Conservation (phyloP, 92 coral and sea anemone genomes). For the Phenganax stokvisi region DNA sequence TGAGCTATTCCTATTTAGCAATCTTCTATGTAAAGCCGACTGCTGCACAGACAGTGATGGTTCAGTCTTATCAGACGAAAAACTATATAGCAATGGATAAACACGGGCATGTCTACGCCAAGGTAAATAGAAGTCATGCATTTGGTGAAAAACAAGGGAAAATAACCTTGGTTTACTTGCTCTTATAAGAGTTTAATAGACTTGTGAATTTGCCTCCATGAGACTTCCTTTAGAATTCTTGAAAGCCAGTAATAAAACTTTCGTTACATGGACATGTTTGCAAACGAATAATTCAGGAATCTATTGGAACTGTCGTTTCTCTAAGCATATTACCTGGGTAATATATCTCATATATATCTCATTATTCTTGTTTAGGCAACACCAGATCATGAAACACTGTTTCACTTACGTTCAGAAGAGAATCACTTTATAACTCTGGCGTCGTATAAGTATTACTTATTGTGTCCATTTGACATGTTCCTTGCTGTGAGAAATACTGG, state of each 20-base stretch:
- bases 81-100: constrained; percentile 27
- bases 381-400: constrained; percentile 16
- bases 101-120: constrained; percentile 20
- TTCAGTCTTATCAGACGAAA: constrained; percentile 13
- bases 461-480: constrained; percentile 67
- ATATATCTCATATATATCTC: not conserved
- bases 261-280: too few relatives aligned
- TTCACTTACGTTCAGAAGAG: constrained; percentile 51
- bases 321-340: too few relatives aligned
- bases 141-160: not conserved
- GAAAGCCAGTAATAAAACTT: too few relatives aligned
- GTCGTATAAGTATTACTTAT: constrained; percentile 60
- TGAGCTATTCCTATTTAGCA: not conserved
- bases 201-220: too few relatives aligned
- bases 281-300: too few relatives aligned
- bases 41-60: not conserved
- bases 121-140: not conserved
- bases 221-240: too few relatives aligned
- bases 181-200: too few relatives aligned
- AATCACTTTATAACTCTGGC: constrained; percentile 74
- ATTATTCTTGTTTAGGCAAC: not conserved
- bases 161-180: not conserved
- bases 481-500: constrained; percentile 67
- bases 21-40: constrained; percentile 19
- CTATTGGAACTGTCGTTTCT: too few relatives aligned